Evolutionary conservation across 2,888 invertebrate species (phyloP).

Genomic region (Gryllus longicercus): DNA sequence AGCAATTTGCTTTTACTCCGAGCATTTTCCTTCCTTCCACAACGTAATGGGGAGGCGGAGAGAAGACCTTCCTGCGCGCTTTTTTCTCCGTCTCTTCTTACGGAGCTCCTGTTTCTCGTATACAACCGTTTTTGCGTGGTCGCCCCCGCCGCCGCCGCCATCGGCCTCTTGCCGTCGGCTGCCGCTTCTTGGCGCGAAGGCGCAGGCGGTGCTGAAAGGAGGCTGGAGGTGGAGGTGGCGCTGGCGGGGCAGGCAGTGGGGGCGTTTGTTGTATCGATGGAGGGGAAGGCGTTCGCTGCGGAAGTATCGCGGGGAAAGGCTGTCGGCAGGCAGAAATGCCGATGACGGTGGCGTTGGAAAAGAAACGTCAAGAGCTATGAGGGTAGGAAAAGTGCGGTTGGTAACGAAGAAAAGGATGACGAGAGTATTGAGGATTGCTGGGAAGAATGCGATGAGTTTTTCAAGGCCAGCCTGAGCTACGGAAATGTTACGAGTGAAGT

Average conservation of each 20-base stretch:
- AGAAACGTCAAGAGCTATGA: not conserved
- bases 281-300: no score
- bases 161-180: not conserved
- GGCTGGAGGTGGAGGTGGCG: not conserved
- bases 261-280: no score
- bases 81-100: slow-evolving; percentile 18
- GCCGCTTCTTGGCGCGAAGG: not conserved
- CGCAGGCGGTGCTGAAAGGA: not conserved
- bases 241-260: no score
- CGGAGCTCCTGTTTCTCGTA: slow-evolving; percentile 19
- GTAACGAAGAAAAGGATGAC: not conserved
- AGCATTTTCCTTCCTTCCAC: not conserved
- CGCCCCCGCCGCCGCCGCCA: not conserved
- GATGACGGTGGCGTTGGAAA: no score
- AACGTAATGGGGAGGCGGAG: no score
- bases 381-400: not conserved
- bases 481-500: no score
- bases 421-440: no score
- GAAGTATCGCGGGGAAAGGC: no score
- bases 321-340: no score
- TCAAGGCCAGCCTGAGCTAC: no score
- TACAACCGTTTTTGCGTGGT: not conserved
- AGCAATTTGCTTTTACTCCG: slow-evolving; percentile 29
- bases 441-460: no score
- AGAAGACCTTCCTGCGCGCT: not conserved